Evolutionary conservation across 2,797 vertebrate species (phyloP).

Genomic region (Hemitrygon akajei): DNA sequence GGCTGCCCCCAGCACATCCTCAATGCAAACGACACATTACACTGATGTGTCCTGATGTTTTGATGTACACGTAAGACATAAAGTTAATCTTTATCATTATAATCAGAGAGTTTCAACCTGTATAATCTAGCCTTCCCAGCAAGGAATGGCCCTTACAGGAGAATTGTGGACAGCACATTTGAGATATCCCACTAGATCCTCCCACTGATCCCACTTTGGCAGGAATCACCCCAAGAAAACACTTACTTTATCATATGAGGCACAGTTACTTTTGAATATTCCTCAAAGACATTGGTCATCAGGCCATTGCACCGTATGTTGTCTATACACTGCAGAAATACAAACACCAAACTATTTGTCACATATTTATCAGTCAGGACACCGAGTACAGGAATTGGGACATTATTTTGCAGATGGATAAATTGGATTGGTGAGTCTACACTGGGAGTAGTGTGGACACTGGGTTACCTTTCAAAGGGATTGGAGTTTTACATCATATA

Average conservation of each 20-base stretch:
- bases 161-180: background rate
- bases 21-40: too few species aligned
- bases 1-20: too few species aligned
- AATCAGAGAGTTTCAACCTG: too few species aligned
- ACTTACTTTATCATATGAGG: constrained; percentile 98
- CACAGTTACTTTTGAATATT: constrained; percentile 96
- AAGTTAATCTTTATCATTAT: background rate
- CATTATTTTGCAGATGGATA: too few species aligned
- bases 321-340: constrained; percentile 79
- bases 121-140: background rate
- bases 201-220: background rate
- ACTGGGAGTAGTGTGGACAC: too few species aligned
- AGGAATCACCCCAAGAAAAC: constrained; percentile 15
- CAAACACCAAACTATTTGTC: constrained; percentile 38
- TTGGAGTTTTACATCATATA: background rate
- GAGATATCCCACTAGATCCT: background rate
- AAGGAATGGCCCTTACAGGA: background rate
- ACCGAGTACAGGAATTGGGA: too few species aligned
- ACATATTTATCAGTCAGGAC: too few species aligned
- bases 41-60: background rate
- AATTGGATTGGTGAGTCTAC: too few species aligned
- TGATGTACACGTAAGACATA: too few species aligned
- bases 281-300: constrained; percentile 97
- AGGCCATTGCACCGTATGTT: constrained; percentile 96
- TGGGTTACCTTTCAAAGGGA: background rate